Base-by-base conservation (phyloP, 2,797 vertebrate species). In the Aselliscus stoliczkanus region DNA sequence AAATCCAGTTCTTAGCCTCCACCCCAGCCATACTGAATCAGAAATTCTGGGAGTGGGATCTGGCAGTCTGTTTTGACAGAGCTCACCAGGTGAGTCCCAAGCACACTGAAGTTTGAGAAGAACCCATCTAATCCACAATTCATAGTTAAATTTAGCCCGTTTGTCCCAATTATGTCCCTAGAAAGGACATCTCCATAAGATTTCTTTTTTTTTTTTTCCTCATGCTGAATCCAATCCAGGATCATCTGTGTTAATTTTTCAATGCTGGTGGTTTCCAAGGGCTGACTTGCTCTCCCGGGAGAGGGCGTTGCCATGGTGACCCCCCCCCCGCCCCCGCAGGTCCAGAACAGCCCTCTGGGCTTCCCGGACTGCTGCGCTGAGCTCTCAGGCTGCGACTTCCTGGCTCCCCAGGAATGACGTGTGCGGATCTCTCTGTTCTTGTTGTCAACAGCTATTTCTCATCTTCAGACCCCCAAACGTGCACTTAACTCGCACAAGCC, bases 221-320 rank as follows among this genome's bases (percentile, higher is more conserved):
- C 15, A 0, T 2, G 1, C 1, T 50, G 42, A 37, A 65, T 79
- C 52, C n/a, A 88, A 17, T 82, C 44, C 6, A 10, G 56, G 23
- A 88, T 94, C 58, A 34, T 83, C 18, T 87, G 91, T 0, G 0
- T 93, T 89, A 37, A 70, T 88, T 96, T 92, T 93, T 70, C 88
- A 95, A 72, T 69, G 79, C 75, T n/a, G 54, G 27, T 80, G 25
- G 34, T 91, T 93, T 95, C 64, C 54, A n/a, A 31, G 29, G 69
- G 42, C 47, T 12, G 25, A 87, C 82, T 11, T 67, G 84, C 17
- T 64, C 42, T 90, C 64, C 21, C 0, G 0, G 56, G 27, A 72
- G 44, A 9, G 65, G 76, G 15, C 0, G 67, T 97, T 95, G 81
- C 88, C 79, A 89, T 96, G 92, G 97, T 44, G 65, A 96, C 5